Evolutionary conservation across 2,888 invertebrate genomes (phyloP).

Genomic region (Helicoverpa assulta): DNA sequence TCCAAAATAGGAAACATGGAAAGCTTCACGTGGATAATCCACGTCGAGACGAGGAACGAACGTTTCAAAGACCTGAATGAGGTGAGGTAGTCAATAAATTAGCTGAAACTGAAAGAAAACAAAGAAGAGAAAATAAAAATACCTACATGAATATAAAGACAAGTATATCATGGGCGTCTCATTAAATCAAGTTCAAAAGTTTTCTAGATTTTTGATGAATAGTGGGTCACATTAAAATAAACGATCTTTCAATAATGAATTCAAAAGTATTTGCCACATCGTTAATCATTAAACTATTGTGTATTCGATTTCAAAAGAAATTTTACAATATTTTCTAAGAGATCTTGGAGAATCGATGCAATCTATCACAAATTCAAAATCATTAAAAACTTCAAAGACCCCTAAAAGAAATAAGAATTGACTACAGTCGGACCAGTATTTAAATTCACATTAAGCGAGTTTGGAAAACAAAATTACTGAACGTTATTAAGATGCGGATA

Average conservation of each 20-base stretch:
- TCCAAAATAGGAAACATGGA: constrained; percentile 7
- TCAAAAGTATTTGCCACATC: no score
- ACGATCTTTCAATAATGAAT: no score
- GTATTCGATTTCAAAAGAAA: no score
- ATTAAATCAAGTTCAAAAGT: no score
- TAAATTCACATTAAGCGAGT: constrained; percentile 71
- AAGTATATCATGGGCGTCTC: no score
- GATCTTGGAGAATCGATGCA: no score
- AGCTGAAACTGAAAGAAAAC: background rate
- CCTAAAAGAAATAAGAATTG: constrained; percentile 39
- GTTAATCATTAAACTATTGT: no score
- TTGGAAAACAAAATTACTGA: constrained; percentile 66
- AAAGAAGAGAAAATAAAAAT: background rate
- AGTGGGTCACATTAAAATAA: no score
- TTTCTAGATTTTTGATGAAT: no score
- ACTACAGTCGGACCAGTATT: constrained; percentile 62
- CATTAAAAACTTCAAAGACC: constrained; percentile 11
- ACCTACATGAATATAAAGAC: background rate
- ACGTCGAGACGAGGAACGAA: background rate
- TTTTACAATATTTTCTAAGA: no score
- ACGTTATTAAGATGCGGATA: constrained; percentile 50
- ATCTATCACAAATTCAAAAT: background rate
- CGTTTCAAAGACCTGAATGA: background rate
- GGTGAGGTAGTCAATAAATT: background rate
- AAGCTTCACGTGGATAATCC: constrained; percentile 1